Evolutionary conservation across 2,797 vertebrate species (phyloP), one percentile per base, ranked within the genome.

Genomic region (Myripristis jacobus): DNA sequence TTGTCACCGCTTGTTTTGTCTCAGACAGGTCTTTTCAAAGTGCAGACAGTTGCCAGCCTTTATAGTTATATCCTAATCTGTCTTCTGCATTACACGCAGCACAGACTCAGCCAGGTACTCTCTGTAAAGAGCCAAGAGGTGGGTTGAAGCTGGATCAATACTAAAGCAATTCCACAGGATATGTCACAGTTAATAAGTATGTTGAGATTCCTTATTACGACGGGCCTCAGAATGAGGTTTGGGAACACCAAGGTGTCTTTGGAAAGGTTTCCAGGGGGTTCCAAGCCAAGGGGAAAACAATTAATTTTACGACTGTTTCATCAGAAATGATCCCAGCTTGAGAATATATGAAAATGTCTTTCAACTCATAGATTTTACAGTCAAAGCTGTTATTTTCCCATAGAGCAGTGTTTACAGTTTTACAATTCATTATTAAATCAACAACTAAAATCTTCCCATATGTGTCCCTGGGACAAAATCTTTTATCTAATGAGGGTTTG

Each of bases 101-200:
- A 4, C 69, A 75, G 54, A 58, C 67, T 72, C 44, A 64, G 70
- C 47, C 59, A 73, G 73, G 75, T 77, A 53, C 38, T n/a, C 34
- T 50, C 38, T 72, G 69, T 44, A 48, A 55, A 51, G 31, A 59
- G 44, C 48, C n/a, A 22, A 22, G 31, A 67, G 52, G 1, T 1
- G 6, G 19, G 29, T 5, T 22, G 43, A 69, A 44, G 50, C 51
- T 78, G 74, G 24, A 53, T 53, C 24, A 8, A 53, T 27, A 27
- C 5, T 18, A 75, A 66, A 66, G 66, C 36, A 70, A 31, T 51
- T 71, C 34, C 38, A 29, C 41, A 7, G 62, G 29, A 13, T 68
- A 56, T 68, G 70, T 79, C 27, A 57, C 38, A 60, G 43, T 59
- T 73, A 53, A 73, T 75, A 25, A 19, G 48, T 36, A 16, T 46